These are phyloP conservation scores for Tarsius wallacei DNA, from an alignment of 2,797 vertebrate species.

Conservation along the genomic window DNA sequence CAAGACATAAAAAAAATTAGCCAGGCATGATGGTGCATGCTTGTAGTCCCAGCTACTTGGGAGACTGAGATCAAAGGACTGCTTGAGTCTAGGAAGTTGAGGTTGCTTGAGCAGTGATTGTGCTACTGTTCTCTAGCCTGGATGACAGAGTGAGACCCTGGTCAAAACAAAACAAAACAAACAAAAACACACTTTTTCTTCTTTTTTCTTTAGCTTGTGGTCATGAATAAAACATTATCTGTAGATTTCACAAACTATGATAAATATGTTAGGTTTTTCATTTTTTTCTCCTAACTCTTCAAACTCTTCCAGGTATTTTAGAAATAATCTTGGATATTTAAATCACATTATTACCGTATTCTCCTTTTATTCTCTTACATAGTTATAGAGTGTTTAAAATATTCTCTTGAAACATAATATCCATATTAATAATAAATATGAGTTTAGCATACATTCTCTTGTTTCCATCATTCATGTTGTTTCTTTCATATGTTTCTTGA, in stretches of 20 bases:
- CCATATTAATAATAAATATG: neutral
- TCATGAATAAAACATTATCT: neutral
- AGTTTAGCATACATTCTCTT: neutral
- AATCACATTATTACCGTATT: neutral
- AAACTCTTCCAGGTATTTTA: neutral
- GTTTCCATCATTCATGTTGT: neutral
- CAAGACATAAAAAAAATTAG: too few relatives aligned
- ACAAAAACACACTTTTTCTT: too few relatives aligned
- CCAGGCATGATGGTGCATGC: too few relatives aligned
- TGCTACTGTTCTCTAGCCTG: too few relatives aligned
- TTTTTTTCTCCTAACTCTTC: neutral
- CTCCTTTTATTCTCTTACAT: neutral
- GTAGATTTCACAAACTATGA: neutral
- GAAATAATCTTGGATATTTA: neutral
- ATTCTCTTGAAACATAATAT: slow-evolving; percentile 14
- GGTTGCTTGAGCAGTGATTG: too few relatives aligned
- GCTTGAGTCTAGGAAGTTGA: too few relatives aligned
- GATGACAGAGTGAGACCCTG: too few relatives aligned
- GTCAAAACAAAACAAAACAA: too few relatives aligned
- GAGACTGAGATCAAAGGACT: too few relatives aligned
- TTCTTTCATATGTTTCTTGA: neutral
- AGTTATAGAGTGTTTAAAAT: neutral
- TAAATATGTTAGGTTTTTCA: neutral
- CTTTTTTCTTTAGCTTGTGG: neutral
- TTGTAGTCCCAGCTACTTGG: too few relatives aligned